phyloP scores from a whole-genome alignment of 2,888 invertebrate species.

The Ochropleura leucogaster region DNA sequence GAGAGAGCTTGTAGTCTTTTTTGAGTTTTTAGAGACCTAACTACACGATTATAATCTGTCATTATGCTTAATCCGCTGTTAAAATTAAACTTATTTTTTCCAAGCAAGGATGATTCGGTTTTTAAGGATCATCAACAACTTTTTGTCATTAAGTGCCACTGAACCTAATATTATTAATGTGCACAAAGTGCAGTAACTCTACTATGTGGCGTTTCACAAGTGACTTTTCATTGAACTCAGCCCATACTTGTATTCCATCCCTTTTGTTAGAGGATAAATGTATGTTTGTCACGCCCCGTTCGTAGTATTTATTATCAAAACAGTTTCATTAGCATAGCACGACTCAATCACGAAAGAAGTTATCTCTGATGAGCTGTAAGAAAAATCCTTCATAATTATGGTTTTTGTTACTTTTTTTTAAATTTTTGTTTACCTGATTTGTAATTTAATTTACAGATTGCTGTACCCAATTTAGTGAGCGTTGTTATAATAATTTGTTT shows the following conservation, averaged over 20 bases:
- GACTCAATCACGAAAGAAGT: slow-evolving; percentile 1
- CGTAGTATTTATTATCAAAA: slow-evolving; percentile 11
- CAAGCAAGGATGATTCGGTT: not conserved
- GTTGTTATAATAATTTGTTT: not conserved
- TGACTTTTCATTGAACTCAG: slow-evolving; percentile 30
- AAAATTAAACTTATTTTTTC: not conserved
- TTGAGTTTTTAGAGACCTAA: slow-evolving; percentile 4
- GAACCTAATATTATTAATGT: slow-evolving; percentile 25
- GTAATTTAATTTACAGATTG: not conserved
- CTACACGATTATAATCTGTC: not conserved
- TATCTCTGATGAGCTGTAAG: not conserved
- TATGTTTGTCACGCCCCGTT: slow-evolving; percentile 3
- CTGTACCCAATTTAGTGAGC: not conserved
- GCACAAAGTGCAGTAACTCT: slow-evolving; percentile 26
- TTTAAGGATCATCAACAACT: slow-evolving; percentile 13
- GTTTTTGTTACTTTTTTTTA: not conserved
- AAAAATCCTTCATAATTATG: not conserved
- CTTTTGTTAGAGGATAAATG: slow-evolving; percentile 14
- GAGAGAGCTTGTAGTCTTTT: not conserved
- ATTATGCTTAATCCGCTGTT: slow-evolving; percentile 2
- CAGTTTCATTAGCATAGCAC: slow-evolving; percentile 12
- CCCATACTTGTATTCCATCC: not conserved
- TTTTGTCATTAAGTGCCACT: slow-evolving; percentile 29
- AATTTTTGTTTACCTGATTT: too few relatives aligned
- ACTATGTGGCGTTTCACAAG: not conserved